Conservation (phyloP, 2,113 vertebrate species). For the Tragelaphus strepsiceros region DNA sequence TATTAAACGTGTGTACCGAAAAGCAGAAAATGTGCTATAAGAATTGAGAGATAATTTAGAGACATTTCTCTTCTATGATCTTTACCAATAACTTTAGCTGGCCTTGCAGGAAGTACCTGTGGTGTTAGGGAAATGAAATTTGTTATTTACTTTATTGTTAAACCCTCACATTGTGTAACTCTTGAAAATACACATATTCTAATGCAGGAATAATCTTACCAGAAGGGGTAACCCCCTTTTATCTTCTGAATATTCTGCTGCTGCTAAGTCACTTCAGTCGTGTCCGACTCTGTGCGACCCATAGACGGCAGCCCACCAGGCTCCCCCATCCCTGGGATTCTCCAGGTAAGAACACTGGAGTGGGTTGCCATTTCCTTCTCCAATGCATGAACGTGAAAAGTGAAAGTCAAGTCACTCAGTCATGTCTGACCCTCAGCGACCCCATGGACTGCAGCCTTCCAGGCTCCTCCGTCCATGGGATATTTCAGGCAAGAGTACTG, state of each 20-base stretch:
- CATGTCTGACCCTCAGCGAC: no score
- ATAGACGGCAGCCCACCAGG: no score
- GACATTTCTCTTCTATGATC: background rate
- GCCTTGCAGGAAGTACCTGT: background rate
- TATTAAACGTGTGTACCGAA: background rate
- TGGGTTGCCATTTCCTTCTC: no score
- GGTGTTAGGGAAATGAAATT: background rate
- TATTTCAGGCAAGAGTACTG: no score
- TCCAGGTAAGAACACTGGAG: no score
- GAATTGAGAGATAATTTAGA: background rate
- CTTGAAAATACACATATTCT: background rate
- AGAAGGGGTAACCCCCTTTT: background rate
- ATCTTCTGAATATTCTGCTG: background rate
- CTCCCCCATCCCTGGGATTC: no score
- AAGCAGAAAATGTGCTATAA: background rate
- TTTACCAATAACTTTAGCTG: background rate
- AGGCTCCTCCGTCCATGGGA: no score
- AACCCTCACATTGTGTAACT: background rate
- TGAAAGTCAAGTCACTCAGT: no score
- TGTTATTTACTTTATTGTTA: conserved; percentile 3
- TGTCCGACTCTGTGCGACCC: no score
- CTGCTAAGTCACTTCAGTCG: no score
- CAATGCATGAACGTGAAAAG: no score
- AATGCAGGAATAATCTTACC: background rate
- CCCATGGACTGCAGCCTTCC: no score